Evolutionary conservation across 2,797 vertebrate genomes (phyloP).

Genomic region (Paramormyrops hopkinsi): DNA sequence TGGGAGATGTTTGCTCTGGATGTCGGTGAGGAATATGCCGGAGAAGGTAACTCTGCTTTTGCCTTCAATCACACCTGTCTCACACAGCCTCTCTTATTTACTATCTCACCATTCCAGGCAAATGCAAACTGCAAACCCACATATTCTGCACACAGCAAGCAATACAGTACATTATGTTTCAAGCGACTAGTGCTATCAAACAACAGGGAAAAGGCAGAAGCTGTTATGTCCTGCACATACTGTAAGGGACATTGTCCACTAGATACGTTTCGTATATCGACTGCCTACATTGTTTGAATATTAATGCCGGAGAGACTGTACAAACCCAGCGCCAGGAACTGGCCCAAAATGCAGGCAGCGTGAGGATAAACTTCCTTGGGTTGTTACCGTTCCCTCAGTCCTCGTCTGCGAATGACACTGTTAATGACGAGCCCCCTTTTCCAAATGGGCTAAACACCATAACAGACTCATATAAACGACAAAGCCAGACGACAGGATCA

Average conservation of each 20-base stretch:
- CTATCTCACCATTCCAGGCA: background rate
- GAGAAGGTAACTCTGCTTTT: conserved; percentile 4
- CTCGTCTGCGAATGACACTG: background rate
- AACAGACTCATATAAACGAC: background rate
- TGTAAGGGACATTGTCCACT: background rate
- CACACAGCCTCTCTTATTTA: background rate
- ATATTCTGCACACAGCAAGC: background rate
- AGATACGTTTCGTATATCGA: background rate
- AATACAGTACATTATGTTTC: background rate
- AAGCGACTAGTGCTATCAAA: background rate
- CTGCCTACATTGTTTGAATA: background rate
- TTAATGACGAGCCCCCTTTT: background rate
- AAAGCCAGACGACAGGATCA: background rate
- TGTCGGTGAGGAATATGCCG: background rate
- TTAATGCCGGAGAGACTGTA: background rate
- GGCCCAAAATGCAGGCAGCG: background rate
- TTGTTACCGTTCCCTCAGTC: background rate
- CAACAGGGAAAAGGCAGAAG: background rate
- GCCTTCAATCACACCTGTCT: background rate
- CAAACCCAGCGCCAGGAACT: background rate
- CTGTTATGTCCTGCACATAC: background rate
- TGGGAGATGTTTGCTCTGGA: background rate
- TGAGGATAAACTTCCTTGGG: background rate
- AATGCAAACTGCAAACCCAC: background rate
- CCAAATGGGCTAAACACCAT: background rate